Evolutionary conservation across 2,888 invertebrate species (phyloP), one percentile per base, ranked within the genome.

Genomic region (Ophion ventricosus): DNA sequence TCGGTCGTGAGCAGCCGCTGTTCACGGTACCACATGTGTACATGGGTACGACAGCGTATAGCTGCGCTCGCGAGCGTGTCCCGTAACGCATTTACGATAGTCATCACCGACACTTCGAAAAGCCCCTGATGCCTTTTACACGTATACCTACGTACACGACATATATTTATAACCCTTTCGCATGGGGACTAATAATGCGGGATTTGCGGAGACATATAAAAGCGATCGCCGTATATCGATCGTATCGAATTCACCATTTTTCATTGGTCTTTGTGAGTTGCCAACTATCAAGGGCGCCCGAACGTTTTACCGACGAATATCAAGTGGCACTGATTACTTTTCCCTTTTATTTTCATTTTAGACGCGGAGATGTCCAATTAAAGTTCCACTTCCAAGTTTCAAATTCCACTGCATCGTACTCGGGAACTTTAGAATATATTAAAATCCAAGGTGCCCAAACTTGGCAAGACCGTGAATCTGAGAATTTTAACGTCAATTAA

Each of bases 131-230:
- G 20, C n/a, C 49, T 43, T 73, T 40, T 61, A 76, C 43, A 26
- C 59, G 54, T 54, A 75, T 35, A 35, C 35, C 35, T 35, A 35
- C 35, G 8, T 7, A 8, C 35, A 35, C 83, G 76, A 83, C 79
- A 59, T 59, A 72, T 83, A 83, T 83, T 83, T 83, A 83, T 80
- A 72, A 67, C 56, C 54, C 35, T 80, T 59, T 83, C 70, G 76
- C 75, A 57, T 67, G 66, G 40, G 26, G 43, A 57, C 49, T 54
- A 23, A 26, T 80, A 76, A 83, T 75, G 75, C 73, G 43, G 7
- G 78, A 56, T 69, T 25, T 54, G 49, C 67, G 20, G 59, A 23
- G 57, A 57, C 35, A 40, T 35, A 35, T 35, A 8, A 26, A 17
- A 63, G 70, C 63, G 69, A 80, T 81, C 64, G 56, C 35, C 8